Conservation (phyloP, 2,888 invertebrate genomes). For the Brachypterus glaber region DNA sequence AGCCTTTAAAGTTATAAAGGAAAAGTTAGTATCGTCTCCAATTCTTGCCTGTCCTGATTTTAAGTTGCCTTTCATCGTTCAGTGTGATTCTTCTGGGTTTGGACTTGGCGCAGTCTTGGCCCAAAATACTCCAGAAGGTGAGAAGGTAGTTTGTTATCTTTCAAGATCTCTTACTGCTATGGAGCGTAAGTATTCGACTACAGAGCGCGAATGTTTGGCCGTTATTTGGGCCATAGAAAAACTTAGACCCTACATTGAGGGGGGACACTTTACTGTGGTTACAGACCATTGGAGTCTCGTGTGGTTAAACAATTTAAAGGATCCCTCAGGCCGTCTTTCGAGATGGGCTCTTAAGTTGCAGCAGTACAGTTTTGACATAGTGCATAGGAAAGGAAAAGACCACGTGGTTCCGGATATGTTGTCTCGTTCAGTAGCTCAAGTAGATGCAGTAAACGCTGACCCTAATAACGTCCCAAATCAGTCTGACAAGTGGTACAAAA, state of each 20-base stretch:
- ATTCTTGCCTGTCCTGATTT: constrained; percentile 1
- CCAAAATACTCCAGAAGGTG: constrained; percentile 2
- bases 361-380: constrained; percentile 15
- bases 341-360: constrained; percentile 15
- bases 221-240: too few relatives aligned
- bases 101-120: not conserved
- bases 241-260: constrained; percentile 1
- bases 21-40: constrained; percentile 1
- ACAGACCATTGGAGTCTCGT: constrained; percentile 4
- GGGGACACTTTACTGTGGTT: constrained; percentile 3
- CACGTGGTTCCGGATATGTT: constrained; percentile 19
- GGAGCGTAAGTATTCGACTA: not conserved
- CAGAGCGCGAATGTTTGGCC: constrained; percentile 1
- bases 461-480: too few relatives aligned
- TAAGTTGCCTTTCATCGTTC: constrained; percentile 1
- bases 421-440: constrained; percentile 14
- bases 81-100: constrained; percentile 1
- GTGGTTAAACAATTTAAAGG: constrained; percentile 7
- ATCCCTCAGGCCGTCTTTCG: constrained; percentile 14
- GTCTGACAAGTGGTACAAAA: too few relatives aligned
- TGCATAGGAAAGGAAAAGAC: constrained; percentile 18
- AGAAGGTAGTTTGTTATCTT: constrained; percentile 6
- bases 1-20: not conserved
- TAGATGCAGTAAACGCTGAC: too few relatives aligned
- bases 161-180: not conserved